A percentile compares a stretch with the other conserved stretches of the same genome.
Conservation (phyloP, 2,888 invertebrate species). For the Dicyrtoma fusca region DNA sequence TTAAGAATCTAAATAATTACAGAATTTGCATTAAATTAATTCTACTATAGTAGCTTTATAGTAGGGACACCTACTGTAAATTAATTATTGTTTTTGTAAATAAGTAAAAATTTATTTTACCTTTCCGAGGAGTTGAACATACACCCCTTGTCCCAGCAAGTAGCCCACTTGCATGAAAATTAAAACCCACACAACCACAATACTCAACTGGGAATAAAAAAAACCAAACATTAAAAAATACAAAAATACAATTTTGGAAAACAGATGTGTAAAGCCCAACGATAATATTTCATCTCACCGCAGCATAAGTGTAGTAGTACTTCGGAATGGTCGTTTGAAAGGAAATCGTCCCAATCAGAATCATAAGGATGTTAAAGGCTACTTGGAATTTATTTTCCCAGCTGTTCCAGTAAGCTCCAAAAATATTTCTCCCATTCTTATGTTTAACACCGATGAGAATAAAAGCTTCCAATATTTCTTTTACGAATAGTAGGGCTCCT, state of each 20-base stretch:
- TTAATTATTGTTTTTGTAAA: no score
- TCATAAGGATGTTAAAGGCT: neutral
- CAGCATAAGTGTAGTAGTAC: conserved; percentile 16
- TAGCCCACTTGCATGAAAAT: conserved; percentile 1
- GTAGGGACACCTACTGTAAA: no score
- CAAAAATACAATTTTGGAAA: no score
- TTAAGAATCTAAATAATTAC: neutral
- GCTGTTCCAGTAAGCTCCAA: conserved; percentile 6
- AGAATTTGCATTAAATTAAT: no score
- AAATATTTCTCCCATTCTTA: neutral
- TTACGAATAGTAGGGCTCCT: conserved; percentile 13
- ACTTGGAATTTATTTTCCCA: neutral
- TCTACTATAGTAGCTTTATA: no score
- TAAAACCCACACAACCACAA: neutral
- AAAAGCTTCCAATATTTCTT: conserved; percentile 20
- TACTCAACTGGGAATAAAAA: neutral
- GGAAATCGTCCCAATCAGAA: conserved; percentile 1
- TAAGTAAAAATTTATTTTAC: neutral
- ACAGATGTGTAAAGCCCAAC: no score
- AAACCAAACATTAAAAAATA: neutral
- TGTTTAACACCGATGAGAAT: neutral
- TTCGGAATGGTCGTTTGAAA: conserved; percentile 4
- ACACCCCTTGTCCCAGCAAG: neutral
- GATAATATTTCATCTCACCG: no score
- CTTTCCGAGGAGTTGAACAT: conserved; percentile 4